These are phyloP conservation scores for Neodon shergylaensis DNA, from an alignment of 2,113 vertebrate genomes.

Conservation along the genomic window DNA sequence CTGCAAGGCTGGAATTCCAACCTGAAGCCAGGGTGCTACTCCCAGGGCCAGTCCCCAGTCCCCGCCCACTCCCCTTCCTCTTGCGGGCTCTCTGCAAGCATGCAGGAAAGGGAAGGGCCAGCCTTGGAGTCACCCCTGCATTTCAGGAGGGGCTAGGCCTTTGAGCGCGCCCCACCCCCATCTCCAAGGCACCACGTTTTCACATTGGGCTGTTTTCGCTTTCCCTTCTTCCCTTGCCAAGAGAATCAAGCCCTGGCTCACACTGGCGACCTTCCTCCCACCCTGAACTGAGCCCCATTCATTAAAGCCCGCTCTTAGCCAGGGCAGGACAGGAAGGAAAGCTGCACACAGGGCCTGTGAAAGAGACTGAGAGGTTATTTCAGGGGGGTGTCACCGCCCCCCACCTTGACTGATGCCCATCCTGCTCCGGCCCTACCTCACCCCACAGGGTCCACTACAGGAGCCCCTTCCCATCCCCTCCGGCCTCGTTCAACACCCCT, in stretches of 20 bases:
- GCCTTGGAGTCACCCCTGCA: slow-evolving; percentile 88
- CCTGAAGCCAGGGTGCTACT: slow-evolving; percentile 50
- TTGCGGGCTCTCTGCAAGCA: neutral
- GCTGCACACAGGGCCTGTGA: slow-evolving; percentile 69
- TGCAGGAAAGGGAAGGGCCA: slow-evolving; percentile 87
- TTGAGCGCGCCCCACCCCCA: slow-evolving; percentile 85
- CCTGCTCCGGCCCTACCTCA: neutral
- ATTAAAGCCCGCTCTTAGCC: slow-evolving; percentile 83
- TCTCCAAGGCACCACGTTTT: slow-evolving; percentile 83
- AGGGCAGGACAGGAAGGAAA: slow-evolving; percentile 89
- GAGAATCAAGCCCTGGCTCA: slow-evolving; percentile 86
- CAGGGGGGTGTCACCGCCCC: slow-evolving; percentile 6
- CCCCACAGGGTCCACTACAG: neutral
- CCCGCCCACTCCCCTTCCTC: slow-evolving; percentile 63
- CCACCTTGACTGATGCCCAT: accelerated
- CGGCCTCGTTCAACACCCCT: neutral
- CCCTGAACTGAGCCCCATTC: slow-evolving; percentile 90
- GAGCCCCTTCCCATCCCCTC: neutral
- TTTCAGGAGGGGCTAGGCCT: slow-evolving; percentile 88
- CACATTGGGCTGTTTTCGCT: slow-evolving; percentile 79
- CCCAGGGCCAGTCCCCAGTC: neutral
- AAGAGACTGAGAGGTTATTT: slow-evolving; percentile 69
- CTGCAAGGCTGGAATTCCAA: slow-evolving; percentile 67
- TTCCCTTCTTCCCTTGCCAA: slow-evolving; percentile 87
- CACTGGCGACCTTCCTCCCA: slow-evolving; percentile 82